phyloP scores from a whole-genome alignment of 2,888 invertebrate species.

The Syrphus vitripennis region DNA sequence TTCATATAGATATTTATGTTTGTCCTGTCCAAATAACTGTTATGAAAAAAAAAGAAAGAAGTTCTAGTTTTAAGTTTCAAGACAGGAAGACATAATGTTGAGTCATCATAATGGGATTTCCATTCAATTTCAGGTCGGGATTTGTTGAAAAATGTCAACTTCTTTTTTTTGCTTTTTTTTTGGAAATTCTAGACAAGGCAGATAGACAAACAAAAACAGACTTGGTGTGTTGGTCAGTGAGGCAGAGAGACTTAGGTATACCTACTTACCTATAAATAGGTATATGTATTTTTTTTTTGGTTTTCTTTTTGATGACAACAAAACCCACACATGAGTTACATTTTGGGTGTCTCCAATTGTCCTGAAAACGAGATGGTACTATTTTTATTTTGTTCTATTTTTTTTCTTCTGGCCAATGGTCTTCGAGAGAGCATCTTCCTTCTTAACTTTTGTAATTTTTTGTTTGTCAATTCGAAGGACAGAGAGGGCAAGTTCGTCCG shows the following conservation, averaged over 20 bases:
- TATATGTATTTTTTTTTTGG: neutral
- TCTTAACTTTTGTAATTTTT: constrained; percentile 51
- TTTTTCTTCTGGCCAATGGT: constrained; percentile 26
- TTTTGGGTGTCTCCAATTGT: constrained; percentile 11
- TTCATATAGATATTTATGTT: neutral
- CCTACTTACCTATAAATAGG: neutral
- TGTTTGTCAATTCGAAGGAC: constrained; percentile 49
- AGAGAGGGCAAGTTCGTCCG: constrained; percentile 45
- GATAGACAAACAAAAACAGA: constrained; percentile 37
- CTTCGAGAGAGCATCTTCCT: constrained; percentile 22
- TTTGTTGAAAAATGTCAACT: constrained; percentile 10
- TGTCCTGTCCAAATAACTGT: constrained; percentile 34
- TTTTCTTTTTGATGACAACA: neutral
- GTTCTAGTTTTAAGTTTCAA: constrained; percentile 16
- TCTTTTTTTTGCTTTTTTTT: constrained; percentile 14
- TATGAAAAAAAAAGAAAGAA: constrained; percentile 5
- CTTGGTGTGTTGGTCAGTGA: constrained; percentile 33
- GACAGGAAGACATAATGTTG: constrained; percentile 5
- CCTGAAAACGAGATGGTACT: constrained; percentile 28
- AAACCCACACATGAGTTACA: neutral
- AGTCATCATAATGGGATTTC: constrained; percentile 40
- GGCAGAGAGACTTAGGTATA: neutral
- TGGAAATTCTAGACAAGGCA: constrained; percentile 22
- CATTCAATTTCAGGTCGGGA: constrained; percentile 42
- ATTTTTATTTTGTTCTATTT: neutral